A percentile compares a stretch with the other conserved stretches of the same genome.
phyloP scores from a whole-genome alignment of 2,888 invertebrate genomes.

The Agrochola circellaris region DNA sequence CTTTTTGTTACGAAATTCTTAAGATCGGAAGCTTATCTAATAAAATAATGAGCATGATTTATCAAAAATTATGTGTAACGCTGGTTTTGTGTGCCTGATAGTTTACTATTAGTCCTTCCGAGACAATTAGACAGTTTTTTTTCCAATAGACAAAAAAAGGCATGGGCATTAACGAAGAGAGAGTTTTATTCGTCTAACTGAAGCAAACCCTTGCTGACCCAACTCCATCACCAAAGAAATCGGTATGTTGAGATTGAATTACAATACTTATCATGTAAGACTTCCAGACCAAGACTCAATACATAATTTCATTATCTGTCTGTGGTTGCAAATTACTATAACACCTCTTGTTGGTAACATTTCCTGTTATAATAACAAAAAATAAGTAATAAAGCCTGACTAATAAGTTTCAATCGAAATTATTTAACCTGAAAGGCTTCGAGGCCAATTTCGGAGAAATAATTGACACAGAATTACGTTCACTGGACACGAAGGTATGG shows the following conservation, averaged over 20 bases:
- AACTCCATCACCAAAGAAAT: no score
- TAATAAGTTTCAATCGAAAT: constrained; percentile 55
- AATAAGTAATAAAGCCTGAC: constrained; percentile 21
- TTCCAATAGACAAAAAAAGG: not conserved
- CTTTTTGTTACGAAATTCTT: constrained; percentile 7
- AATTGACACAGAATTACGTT: constrained; percentile 36
- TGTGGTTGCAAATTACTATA: constrained; percentile 29
- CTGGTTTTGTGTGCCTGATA: no score
- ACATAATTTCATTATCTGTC: constrained; percentile 3
- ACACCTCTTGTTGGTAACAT: constrained; percentile 31
- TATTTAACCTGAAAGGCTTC: constrained; percentile 48
- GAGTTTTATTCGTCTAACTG: not conserved
- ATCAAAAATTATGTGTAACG: no score
- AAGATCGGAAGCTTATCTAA: constrained; percentile 18
- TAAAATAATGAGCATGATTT: not conserved
- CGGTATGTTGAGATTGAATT: constrained; percentile 8
- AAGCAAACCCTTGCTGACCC: no score
- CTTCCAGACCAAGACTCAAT: constrained; percentile 4
- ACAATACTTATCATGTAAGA: constrained; percentile 10
- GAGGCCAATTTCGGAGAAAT: constrained; percentile 51
- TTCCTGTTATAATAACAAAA: constrained; percentile 45
- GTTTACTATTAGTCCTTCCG: no score
- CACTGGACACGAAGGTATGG: not conserved
- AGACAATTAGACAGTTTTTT: no score
- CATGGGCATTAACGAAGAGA: not conserved